Conservation (phyloP, 2,888 invertebrate species). For the Idaea straminata region DNA sequence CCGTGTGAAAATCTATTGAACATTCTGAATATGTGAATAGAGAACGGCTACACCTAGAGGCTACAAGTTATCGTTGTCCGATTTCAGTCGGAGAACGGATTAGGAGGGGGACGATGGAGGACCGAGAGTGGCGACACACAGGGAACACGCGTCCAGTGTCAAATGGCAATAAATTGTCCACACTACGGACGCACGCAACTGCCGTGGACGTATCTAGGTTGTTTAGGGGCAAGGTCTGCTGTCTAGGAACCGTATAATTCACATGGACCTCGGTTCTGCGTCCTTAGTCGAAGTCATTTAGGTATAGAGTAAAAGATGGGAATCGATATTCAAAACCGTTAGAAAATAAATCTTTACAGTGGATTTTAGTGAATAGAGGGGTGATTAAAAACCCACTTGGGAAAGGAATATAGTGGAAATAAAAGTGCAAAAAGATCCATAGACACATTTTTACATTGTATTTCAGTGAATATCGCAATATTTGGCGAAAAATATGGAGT, state of each 20-base stretch:
- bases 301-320: background rate
- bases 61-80: constrained; percentile 18
- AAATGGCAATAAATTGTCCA: constrained; percentile 39
- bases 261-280: background rate
- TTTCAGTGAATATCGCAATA: too few relatives aligned
- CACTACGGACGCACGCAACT: constrained; percentile 10
- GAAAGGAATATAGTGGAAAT: too few relatives aligned
- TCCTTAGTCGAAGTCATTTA: background rate
- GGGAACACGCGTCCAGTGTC: constrained; percentile 36
- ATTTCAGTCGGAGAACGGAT: constrained; percentile 35
- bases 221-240: background rate
- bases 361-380: too few relatives aligned
- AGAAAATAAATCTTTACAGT: background rate
- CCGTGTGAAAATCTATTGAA: background rate
- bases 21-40: background rate
- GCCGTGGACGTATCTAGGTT: background rate
- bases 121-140: background rate
- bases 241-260: background rate
- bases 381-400: too few relatives aligned
- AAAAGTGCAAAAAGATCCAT: too few relatives aligned
- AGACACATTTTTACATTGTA: too few relatives aligned
- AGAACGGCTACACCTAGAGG: constrained; percentile 4
- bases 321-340: background rate
- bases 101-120: constrained; percentile 23
- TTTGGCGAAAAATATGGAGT: too few relatives aligned